phyloP scores from a whole-genome alignment of 1,140 invertebrate species.

The Drosophila quadrilineata region DNA sequence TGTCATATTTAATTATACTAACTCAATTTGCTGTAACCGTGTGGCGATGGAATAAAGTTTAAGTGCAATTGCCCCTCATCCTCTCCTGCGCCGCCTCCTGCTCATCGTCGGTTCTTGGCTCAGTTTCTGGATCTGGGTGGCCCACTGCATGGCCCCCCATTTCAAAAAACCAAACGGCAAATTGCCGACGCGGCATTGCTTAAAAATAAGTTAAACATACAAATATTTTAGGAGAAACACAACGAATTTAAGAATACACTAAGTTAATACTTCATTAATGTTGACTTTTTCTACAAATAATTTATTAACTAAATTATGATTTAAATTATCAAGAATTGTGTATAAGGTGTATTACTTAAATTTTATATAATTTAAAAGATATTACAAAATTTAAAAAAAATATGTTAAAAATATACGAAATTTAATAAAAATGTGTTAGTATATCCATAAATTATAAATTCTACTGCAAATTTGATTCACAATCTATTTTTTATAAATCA shows the following conservation, averaged over 20 bases:
- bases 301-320: too few relatives aligned
- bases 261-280: constrained; percentile 8
- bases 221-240: constrained; percentile 4
- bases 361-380: too few relatives aligned
- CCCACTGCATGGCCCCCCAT: constrained; percentile 35
- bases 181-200: constrained; percentile 63
- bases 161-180: constrained; percentile 69
- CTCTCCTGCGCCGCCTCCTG: too few relatives aligned
- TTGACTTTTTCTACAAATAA: neutral
- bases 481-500: too few relatives aligned
- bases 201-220: constrained; percentile 53
- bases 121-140: constrained; percentile 35
- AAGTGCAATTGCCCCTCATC: constrained; percentile 48
- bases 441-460: too few relatives aligned
- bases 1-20: constrained; percentile 80
- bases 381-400: too few relatives aligned
- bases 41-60: constrained; percentile 46
- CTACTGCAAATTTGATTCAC: too few relatives aligned
- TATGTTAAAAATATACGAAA: too few relatives aligned
- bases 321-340: too few relatives aligned
- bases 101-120: neutral
- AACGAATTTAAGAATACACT: neutral
- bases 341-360: too few relatives aligned
- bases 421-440: too few relatives aligned
- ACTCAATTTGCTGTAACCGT: constrained; percentile 75